phyloP scores from a whole-genome alignment of 2,888 invertebrate species.

The Melikaiella ostensackeni region DNA sequence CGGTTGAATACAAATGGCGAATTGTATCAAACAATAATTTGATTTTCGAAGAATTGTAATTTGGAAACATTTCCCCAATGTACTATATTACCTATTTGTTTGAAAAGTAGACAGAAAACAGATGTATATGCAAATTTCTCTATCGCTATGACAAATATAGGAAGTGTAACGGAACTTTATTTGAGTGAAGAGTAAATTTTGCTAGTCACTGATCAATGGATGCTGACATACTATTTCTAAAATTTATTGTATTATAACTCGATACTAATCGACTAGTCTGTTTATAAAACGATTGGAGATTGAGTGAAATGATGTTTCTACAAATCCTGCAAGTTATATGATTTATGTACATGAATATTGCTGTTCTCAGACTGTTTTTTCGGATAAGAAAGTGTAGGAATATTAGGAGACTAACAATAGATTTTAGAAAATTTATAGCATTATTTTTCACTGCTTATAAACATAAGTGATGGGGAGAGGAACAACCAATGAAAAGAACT shows the following conservation, averaged over 20 bases:
- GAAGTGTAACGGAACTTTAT: slow-evolving; percentile 20
- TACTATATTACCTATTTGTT: background rate
- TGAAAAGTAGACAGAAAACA: background rate
- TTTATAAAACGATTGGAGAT: no score
- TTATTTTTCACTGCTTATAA: no score
- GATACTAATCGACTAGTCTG: background rate
- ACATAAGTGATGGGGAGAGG: no score
- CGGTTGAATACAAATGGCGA: slow-evolving; percentile 17
- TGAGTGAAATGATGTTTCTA: background rate
- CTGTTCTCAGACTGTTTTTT: no score
- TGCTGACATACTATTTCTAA: background rate
- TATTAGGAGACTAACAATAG: no score
- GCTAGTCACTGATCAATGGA: background rate
- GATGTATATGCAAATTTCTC: background rate
- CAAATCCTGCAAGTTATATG: background rate
- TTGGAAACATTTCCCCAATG: background rate
- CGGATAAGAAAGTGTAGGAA: no score
- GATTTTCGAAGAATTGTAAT: background rate
- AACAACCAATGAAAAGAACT: no score
- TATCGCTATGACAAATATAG: background rate
- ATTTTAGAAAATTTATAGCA: no score
- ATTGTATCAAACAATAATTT: slow-evolving; percentile 11
- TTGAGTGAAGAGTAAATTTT: background rate
- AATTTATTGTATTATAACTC: background rate
- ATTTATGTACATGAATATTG: background rate